A percentile compares a stretch with the other conserved stretches of the same genome.
These are phyloP conservation scores for Orientallactaga bullata DNA, from an alignment of 2,113 vertebrate species.

Conservation along the genomic window DNA sequence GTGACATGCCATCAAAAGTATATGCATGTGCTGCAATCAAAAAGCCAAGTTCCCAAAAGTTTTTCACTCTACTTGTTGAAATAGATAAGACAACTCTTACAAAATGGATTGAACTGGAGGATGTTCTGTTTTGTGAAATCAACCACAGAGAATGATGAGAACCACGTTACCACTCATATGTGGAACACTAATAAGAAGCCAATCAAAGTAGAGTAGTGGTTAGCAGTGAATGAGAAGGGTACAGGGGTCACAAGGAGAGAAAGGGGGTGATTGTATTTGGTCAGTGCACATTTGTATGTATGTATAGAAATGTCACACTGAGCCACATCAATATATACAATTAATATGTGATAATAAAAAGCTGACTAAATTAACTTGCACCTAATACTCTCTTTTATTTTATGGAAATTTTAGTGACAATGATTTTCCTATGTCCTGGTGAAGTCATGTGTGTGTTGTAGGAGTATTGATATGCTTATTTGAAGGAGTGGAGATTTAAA, in stretches of 20 bases:
- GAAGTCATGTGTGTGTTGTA: neutral
- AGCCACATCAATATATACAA: neutral
- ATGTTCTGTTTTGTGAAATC: neutral
- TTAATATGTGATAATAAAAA: neutral
- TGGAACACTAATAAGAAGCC: neutral
- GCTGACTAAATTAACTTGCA: neutral
- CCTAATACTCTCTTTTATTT: neutral
- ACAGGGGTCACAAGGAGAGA: neutral
- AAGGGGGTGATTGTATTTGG: neutral
- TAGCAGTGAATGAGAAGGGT: neutral
- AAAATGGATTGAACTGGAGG: neutral
- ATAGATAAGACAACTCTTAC: neutral
- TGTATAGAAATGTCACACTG: neutral
- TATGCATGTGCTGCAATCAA: neutral
- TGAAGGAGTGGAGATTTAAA: neutral
- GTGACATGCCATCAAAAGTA: neutral
- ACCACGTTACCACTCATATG: neutral
- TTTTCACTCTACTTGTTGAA: neutral
- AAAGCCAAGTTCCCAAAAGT: neutral
- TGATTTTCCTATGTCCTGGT: too few relatives aligned
- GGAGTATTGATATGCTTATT: neutral
- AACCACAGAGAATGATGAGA: neutral
- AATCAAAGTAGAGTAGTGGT: neutral
- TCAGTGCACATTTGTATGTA: too few relatives aligned
- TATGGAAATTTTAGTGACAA: neutral